These are phyloP conservation scores for Lasioglossum oenotherae DNA, from an alignment of 2,888 invertebrate genomes.

Conservation along the genomic window DNA sequence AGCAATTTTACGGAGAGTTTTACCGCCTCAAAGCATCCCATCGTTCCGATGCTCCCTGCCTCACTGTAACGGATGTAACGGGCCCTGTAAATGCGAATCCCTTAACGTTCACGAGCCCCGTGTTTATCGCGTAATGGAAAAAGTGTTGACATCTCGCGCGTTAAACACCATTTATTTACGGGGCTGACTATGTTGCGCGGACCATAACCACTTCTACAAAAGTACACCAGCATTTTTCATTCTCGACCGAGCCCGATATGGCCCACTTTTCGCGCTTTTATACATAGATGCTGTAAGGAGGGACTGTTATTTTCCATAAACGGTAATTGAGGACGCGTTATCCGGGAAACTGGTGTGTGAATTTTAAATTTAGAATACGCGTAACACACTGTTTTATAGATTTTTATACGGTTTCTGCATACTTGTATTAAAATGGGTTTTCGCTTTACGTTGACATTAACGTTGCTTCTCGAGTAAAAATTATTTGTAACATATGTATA, in stretches of 20 bases:
- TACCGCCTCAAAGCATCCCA: slow-evolving; percentile 39
- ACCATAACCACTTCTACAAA: slow-evolving; percentile 48
- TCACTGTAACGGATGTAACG: slow-evolving; percentile 37
- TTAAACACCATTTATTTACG: slow-evolving; percentile 51
- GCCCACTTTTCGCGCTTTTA: slow-evolving; percentile 32
- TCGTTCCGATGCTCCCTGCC: slow-evolving; percentile 36
- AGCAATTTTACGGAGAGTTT: slow-evolving; percentile 77
- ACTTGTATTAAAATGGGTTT: background rate
- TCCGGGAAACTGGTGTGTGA: background rate
- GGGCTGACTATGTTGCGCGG: slow-evolving; percentile 42
- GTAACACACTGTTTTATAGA: background rate
- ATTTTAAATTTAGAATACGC: background rate
- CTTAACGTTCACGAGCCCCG: slow-evolving; percentile 43
- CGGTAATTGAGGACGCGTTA: slow-evolving; percentile 5
- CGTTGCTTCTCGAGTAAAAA: no score
- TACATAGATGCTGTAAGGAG: background rate
- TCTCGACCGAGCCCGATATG: slow-evolving; percentile 9
- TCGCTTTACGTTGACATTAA: background rate
- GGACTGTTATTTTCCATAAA: slow-evolving; percentile 2
- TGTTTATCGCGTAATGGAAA: slow-evolving; percentile 74
- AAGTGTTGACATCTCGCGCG: slow-evolving; percentile 55
- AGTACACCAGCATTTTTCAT: slow-evolving; percentile 25
- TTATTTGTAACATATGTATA: background rate
- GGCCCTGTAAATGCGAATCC: slow-evolving; percentile 33
- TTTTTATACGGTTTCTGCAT: background rate